These are phyloP conservation scores for Phlogophora meticulosa DNA, from an alignment of 2,888 invertebrate genomes.

Conservation along the genomic window DNA sequence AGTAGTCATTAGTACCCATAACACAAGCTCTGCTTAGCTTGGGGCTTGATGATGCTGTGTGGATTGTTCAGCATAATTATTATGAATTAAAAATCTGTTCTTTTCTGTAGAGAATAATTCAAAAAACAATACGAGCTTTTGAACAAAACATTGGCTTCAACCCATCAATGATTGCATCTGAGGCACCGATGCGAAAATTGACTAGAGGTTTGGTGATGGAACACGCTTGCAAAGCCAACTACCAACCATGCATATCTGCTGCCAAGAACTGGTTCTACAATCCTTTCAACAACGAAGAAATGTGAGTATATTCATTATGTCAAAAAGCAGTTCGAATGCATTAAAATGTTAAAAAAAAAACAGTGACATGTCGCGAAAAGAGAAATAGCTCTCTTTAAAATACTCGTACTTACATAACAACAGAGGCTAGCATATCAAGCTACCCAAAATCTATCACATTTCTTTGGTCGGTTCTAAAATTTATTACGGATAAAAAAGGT, in stretches of 20 bases:
- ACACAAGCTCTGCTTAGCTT: too few relatives aligned
- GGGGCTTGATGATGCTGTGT: too few relatives aligned
- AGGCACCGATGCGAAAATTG: conserved; percentile 79
- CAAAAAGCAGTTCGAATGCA: not conserved
- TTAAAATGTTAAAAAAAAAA: not conserved
- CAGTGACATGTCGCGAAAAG: too few relatives aligned
- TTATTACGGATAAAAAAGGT: too few relatives aligned
- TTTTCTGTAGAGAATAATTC: conserved; percentile 79
- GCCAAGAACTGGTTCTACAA: conserved; percentile 84
- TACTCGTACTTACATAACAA: too few relatives aligned
- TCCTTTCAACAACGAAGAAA: conserved; percentile 70
- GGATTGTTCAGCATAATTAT: too few relatives aligned
- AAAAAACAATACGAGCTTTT: conserved; percentile 75
- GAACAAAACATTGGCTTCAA: conserved; percentile 80
- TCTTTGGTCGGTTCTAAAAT: too few relatives aligned
- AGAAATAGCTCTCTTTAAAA: too few relatives aligned
- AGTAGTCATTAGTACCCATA: too few relatives aligned
- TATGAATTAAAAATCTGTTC: too few relatives aligned
- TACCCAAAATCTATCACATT: too few relatives aligned
- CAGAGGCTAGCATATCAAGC: too few relatives aligned
- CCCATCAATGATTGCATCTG: conserved; percentile 72
- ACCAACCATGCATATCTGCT: conserved; percentile 83
- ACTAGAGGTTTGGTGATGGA: conserved; percentile 87
- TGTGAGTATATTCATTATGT: conserved; percentile 76
- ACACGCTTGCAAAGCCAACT: conserved; percentile 82